phyloP scores from a whole-genome alignment of 1,140 invertebrate species.

The Lucilia cuprina region DNA sequence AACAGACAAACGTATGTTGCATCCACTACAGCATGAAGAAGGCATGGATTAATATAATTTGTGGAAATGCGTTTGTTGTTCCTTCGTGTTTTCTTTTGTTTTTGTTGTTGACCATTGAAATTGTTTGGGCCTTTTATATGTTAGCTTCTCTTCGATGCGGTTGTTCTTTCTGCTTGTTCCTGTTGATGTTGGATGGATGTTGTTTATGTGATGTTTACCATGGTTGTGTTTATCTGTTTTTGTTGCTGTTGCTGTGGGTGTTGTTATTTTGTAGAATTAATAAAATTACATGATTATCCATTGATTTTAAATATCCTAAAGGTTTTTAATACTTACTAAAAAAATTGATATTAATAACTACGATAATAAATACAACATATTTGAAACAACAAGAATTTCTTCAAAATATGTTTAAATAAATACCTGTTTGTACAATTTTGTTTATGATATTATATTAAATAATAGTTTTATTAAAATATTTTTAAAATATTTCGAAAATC shows the following conservation, averaged over 20 bases:
- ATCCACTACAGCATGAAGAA: no score
- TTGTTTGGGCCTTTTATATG: neutral
- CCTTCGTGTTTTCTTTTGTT: neutral
- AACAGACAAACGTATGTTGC: neutral
- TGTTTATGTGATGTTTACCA: neutral
- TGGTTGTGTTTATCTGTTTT: no score
- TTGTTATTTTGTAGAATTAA: constrained; percentile 17
- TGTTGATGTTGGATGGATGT: neutral
- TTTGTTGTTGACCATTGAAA: neutral
- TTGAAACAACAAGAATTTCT: neutral
- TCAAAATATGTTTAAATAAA: no score
- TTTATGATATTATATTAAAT: no score
- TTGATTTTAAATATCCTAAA: constrained; percentile 16
- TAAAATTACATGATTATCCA: constrained; percentile 23
- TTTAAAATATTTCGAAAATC: no score
- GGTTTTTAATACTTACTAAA: neutral
- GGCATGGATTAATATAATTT: no score
- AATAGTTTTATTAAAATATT: no score
- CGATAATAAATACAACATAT: neutral
- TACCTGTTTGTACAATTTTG: no score
- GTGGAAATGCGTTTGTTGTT: neutral
- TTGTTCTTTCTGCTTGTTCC: neutral
- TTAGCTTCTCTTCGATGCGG: neutral
- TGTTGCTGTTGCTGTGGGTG: neutral
- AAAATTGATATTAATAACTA: neutral